phyloP scores from a whole-genome alignment of 2,113 vertebrate species.

The Phyllostomus discolor region DNA sequence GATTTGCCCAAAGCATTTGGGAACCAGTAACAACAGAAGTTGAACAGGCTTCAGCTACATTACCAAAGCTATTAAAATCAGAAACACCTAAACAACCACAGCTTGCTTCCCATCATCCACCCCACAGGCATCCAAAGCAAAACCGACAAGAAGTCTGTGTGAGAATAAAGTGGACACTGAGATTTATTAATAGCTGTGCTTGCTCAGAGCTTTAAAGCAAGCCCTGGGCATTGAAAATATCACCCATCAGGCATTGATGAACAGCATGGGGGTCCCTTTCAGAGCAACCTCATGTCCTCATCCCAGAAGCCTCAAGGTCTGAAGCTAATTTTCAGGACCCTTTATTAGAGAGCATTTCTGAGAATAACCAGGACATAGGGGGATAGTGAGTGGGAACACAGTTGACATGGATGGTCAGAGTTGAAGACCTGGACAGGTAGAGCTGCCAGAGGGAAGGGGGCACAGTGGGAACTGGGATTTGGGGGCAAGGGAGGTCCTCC shows the following conservation, averaged over 20 bases:
- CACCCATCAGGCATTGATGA: not conserved
- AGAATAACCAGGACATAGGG: not conserved
- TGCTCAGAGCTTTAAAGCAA: not conserved
- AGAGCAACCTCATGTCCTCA: too few species aligned
- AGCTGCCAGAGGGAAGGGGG: not conserved
- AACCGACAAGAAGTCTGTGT: not conserved
- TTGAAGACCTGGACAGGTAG: not conserved
- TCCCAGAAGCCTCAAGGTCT: not conserved
- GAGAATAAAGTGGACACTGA: not conserved
- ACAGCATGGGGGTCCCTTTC: accelerated
- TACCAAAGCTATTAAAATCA: conserved; percentile 48
- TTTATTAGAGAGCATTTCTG: not conserved
- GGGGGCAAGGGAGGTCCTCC: not conserved
- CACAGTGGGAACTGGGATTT: not conserved
- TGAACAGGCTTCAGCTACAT: conserved; percentile 19
- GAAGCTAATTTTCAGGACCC: not conserved
- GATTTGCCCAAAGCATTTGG: not conserved
- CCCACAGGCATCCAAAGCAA: conserved; percentile 31
- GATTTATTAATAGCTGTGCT: not conserved
- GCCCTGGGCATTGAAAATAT: not conserved
- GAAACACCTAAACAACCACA: conserved; percentile 39
- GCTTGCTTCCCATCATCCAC: conserved; percentile 42
- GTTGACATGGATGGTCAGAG: not conserved
- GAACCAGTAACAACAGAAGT: not conserved
- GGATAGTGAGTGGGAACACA: accelerated